Evolutionary conservation across 2,888 invertebrate genomes (phyloP).

Genomic region (Lepidochrysops patricia): DNA sequence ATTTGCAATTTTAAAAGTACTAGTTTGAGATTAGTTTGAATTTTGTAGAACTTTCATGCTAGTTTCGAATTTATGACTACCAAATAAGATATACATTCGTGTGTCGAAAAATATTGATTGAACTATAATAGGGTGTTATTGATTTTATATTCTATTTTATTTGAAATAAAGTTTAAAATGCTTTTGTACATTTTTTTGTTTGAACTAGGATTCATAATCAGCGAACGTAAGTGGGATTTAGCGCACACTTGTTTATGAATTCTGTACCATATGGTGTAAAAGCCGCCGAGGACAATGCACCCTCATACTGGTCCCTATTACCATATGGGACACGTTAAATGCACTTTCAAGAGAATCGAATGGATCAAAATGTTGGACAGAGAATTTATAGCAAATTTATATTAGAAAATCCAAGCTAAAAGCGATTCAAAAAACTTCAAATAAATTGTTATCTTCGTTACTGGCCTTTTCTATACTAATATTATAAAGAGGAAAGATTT

Average conservation of each 20-base stretch:
- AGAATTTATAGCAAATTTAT: too few species aligned
- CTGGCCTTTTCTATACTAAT: too few species aligned
- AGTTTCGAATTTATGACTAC: neutral
- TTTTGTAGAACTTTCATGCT: neutral
- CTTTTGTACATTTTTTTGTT: slow-evolving; percentile 28
- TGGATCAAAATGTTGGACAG: slow-evolving; percentile 26
- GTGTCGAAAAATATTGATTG: neutral
- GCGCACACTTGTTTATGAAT: slow-evolving; percentile 68
- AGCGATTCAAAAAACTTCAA: too few species aligned
- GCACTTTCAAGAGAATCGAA: slow-evolving; percentile 64
- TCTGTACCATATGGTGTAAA: slow-evolving; percentile 71
- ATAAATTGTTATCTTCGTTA: too few species aligned
- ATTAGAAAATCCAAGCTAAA: too few species aligned
- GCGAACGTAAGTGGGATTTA: slow-evolving; percentile 51
- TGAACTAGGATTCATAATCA: slow-evolving; percentile 32
- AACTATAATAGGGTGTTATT: neutral
- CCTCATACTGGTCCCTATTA: slow-evolving; percentile 55
- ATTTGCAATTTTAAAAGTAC: neutral
- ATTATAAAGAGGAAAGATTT: too few species aligned
- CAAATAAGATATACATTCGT: neutral
- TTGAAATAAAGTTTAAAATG: slow-evolving; percentile 23
- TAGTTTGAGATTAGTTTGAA: neutral
- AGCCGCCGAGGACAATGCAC: slow-evolving; percentile 64
- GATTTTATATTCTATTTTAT: neutral
- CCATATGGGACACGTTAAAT: slow-evolving; percentile 72